Evolutionary conservation across 2,113 vertebrate genomes (phyloP), one percentile per base, ranked within the genome.

Genomic region (Thomomys bottae): DNA sequence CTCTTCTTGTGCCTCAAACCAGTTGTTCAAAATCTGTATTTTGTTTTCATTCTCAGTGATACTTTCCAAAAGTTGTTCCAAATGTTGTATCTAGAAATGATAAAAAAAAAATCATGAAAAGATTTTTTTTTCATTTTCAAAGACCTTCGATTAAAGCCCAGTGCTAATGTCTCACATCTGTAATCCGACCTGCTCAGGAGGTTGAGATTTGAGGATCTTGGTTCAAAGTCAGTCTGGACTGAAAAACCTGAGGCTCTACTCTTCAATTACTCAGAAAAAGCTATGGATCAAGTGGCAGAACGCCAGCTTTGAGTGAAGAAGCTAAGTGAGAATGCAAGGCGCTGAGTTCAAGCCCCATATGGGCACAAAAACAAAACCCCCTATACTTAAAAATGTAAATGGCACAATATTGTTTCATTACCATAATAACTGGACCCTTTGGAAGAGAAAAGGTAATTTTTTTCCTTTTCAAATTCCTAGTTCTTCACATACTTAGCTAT

Each of bases 1-100:
- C 66, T 97, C 91, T 18, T 95, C 97, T 93, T 98, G 98, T 8
- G 96, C 97, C 70, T 97, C 93, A 94, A 99, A 94, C 99, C 99
- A 99, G 90, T 71, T 96, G 92, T 5, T 85, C 70, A 99, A 91
- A 72, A 97, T 94, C 92, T 98, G 98, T 57, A 98, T 97, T 90
- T 97, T 98, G 87, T 91, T 97, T 91, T 99, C 98, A 59, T 94
- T 97, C 88, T 99, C 98, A 14, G 83, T 90, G 61, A 98, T 96
- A 38, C 84, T 96, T 94, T 98, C 98, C 95, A 98, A 95, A 96
- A 97, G 54, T 26, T 97, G 96, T 84, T 99, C 98, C 85, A 98
- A 84, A n/a, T 98, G 95, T 87, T 97, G 98, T 70, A 98, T 96
- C 99, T 99, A 95, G 18, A 96, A 96, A 34, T 83, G 71, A 84